Base-by-base conservation (phyloP, 30 jellyfish, hydroid and myxozoan species). In the Aurelia coerulea region DNA sequence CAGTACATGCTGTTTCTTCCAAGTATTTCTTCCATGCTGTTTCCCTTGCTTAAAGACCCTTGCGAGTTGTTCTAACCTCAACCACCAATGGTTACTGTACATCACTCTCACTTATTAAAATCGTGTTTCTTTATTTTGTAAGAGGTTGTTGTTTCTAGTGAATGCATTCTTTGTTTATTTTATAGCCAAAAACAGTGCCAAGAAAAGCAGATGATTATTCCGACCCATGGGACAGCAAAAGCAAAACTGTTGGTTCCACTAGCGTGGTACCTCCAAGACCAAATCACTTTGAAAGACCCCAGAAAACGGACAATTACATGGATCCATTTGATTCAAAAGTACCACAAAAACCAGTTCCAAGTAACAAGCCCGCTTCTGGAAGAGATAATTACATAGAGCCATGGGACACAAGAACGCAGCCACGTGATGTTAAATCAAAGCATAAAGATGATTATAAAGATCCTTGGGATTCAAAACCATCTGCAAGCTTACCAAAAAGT, bases 181-280 rank as follows among this genome's bases (percentile, higher is more conserved):
- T 58, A 10, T 79, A 83, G 92, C 92, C 84, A 6, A 70, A 65
- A 23, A 72, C 72, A 9, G 74, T 34, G 15, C 73, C 85, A 15
- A 62, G 50, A 37, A 75, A 53, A 11, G 76, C 37, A 29, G 98
- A 93, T 58, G 91, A 94, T 50, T 93, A 93, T 39, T 53, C 64
- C 46, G 98, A 93, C 62, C 98, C 98, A 4, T 93, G 98, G 98
- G 98, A 93, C 80, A 84, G 86, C 74, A 81, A 64, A 80, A 71
- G 41, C 19, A 19, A 76, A 2, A 37, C 78, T 50, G 71, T 46
- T 46, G 56, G 14, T 0, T 46, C 56, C 12, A 46, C 35, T 37
- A 54, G 32, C 2, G 35, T 71, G 51, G 74, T 50, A 0, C 41
- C 79, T 41, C 63, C 56, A n/a, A 68, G 63, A 67, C 84, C 84